A percentile compares a stretch with the other conserved stretches of the same genome.
Evolutionary conservation across 2,888 invertebrate species (phyloP).

Genomic region (Tetragonula carbonaria): DNA sequence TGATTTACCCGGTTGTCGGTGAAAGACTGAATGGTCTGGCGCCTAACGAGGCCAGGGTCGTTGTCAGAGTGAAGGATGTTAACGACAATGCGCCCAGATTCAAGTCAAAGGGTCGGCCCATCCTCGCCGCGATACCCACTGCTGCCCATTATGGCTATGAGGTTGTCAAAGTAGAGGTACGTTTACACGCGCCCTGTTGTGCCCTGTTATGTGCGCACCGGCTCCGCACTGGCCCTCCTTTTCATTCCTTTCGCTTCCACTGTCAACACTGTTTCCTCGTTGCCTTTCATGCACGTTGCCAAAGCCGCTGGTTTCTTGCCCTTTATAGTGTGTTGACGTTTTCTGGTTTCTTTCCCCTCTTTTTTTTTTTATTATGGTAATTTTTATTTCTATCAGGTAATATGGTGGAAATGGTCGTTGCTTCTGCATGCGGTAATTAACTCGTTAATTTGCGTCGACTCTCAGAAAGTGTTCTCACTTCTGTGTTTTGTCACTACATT

Average conservation of each 20-base stretch:
- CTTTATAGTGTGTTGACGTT: background rate
- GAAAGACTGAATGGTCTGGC: conserved; percentile 89
- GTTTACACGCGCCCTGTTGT: conserved; percentile 40
- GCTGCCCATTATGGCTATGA: conserved; percentile 93
- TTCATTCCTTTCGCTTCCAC: conserved; percentile 59
- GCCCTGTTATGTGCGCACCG: background rate
- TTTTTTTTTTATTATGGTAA: too few species aligned
- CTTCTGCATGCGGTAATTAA: too few species aligned
- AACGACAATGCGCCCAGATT: conserved; percentile 94
- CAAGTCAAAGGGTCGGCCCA: conserved; percentile 89
- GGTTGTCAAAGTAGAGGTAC: conserved; percentile 90
- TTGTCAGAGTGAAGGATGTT: conserved; percentile 91
- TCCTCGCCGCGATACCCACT: conserved; percentile 93
- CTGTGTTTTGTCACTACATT: too few species aligned
- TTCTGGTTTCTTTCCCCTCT: background rate
- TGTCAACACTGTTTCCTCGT: background rate
- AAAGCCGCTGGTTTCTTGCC: conserved; percentile 8
- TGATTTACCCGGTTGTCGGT: conserved; percentile 91
- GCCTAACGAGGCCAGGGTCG: conserved; percentile 91
- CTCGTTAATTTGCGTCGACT: too few species aligned
- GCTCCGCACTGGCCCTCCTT: background rate
- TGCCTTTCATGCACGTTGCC: conserved; percentile 13
- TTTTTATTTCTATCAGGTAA: background rate
- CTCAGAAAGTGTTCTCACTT: too few species aligned
- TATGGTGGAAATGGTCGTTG: too few species aligned